Conservation (phyloP, 2,888 invertebrate species). For the Pherbina coryleti region DNA sequence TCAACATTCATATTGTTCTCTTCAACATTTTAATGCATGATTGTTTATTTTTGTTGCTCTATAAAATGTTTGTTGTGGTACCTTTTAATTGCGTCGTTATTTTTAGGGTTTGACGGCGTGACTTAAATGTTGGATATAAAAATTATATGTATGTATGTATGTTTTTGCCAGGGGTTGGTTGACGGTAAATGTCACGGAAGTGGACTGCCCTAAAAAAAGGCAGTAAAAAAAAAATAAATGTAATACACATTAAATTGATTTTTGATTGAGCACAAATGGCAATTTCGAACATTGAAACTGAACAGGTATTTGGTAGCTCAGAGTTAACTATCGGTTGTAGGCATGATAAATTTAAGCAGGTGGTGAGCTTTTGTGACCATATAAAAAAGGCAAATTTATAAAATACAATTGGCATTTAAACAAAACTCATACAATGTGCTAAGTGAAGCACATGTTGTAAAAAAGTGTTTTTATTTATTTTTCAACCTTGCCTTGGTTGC, state of each 20-base stretch:
- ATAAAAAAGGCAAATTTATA: too few relatives aligned
- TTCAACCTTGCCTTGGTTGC: too few relatives aligned
- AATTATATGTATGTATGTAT: not conserved
- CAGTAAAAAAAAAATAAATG: not conserved
- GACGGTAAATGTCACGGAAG: too few relatives aligned
- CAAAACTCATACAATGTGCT: too few relatives aligned
- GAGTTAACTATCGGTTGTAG: too few relatives aligned
- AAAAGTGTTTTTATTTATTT: too few relatives aligned
- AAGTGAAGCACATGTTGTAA: too few relatives aligned
- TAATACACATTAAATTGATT: conserved; percentile 39
- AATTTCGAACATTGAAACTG: conserved; percentile 29
- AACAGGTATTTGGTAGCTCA: not conserved
- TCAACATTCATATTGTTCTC: not conserved
- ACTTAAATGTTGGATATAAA: not conserved
- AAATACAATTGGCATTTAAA: too few relatives aligned
- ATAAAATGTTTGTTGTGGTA: not conserved
- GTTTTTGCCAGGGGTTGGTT: not conserved
- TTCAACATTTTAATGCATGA: not conserved
- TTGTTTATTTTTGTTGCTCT: not conserved
- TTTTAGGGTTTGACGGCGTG: not conserved
- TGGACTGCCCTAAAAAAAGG: not conserved
- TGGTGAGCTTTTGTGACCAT: too few relatives aligned
- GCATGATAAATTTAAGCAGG: too few relatives aligned
- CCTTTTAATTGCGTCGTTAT: conserved; percentile 13
- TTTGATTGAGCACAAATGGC: conserved; percentile 32